Conservation (phyloP, 1,140 invertebrate genomes). For the Antheraea mylitta region DNA sequence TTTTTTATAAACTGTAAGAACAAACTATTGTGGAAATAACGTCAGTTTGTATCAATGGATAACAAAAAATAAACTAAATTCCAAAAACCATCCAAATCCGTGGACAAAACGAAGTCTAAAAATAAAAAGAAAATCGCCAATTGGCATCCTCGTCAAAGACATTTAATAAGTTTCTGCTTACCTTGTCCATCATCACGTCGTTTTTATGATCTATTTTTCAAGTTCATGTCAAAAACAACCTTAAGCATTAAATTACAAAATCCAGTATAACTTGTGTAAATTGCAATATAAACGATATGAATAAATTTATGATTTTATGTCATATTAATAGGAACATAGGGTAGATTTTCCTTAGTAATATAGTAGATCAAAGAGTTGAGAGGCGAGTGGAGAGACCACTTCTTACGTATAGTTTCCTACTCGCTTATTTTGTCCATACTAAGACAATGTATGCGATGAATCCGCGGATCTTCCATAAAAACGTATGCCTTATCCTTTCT, state of each 20-base stretch:
- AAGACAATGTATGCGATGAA: slow-evolving; percentile 67
- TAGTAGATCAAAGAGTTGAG: slow-evolving; percentile 35
- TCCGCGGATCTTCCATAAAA: slow-evolving; percentile 54
- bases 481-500: slow-evolving; percentile 22
- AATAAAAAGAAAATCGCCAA: slow-evolving; percentile 46
- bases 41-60: no score
- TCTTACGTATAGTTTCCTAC: slow-evolving; percentile 59
- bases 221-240: slow-evolving; percentile 17
- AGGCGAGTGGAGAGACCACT: slow-evolving; percentile 40
- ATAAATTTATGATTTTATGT: slow-evolving; percentile 9
- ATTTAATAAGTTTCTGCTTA: slow-evolving; percentile 66
- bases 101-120: slow-evolving; percentile 24
- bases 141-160: slow-evolving; percentile 62
- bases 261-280: slow-evolving; percentile 4
- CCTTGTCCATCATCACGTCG: slow-evolving; percentile 57
- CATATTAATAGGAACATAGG: slow-evolving; percentile 8
- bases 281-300: neutral
- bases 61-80: slow-evolving; percentile 4
- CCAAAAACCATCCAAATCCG: slow-evolving; percentile 25
- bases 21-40: no score
- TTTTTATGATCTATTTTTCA: slow-evolving; percentile 36
- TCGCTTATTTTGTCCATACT: slow-evolving; percentile 72
- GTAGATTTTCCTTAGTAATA: slow-evolving; percentile 24
- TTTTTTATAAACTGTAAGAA: no score
- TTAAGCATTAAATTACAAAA: neutral